These are phyloP conservation scores for Dicaeum eximium DNA, from an alignment of 2,113 vertebrate genomes.

Conservation along the genomic window DNA sequence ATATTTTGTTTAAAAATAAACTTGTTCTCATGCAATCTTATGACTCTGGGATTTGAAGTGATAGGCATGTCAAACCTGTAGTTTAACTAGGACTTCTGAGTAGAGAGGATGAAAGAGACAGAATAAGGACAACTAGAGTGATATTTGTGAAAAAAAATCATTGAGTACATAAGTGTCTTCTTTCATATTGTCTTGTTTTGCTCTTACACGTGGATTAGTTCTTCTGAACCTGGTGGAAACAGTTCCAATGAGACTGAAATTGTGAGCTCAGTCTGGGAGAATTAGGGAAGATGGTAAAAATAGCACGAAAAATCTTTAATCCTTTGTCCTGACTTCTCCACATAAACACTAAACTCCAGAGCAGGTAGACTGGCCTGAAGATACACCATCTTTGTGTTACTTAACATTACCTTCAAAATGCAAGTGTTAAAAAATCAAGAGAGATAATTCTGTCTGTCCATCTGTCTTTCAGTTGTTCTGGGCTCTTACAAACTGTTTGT, in stretches of 20 bases:
- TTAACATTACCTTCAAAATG: background rate
- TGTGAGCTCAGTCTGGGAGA: background rate
- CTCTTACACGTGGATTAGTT: background rate
- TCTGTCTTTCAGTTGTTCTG: background rate
- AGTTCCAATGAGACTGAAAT: background rate
- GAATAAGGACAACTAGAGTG: conserved; percentile 20
- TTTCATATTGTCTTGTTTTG: background rate
- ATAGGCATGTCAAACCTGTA: conserved; percentile 8
- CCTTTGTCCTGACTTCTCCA: background rate
- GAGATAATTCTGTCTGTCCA: background rate
- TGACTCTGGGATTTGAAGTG: background rate
- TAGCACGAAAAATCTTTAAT: background rate
- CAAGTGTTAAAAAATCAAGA: background rate
- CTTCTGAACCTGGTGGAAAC: background rate
- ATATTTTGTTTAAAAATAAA: background rate
- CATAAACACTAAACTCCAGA: background rate
- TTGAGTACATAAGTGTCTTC: background rate
- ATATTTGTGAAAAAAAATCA: background rate
- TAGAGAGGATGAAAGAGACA: background rate
- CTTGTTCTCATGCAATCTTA: background rate
- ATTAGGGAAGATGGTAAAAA: background rate
- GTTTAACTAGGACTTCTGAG: background rate
- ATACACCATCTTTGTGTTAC: background rate
- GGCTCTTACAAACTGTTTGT: background rate
- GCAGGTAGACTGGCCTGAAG: background rate